These are phyloP conservation scores for Vimba vimba DNA, from an alignment of 2,113 vertebrate genomes.

Conservation along the genomic window DNA sequence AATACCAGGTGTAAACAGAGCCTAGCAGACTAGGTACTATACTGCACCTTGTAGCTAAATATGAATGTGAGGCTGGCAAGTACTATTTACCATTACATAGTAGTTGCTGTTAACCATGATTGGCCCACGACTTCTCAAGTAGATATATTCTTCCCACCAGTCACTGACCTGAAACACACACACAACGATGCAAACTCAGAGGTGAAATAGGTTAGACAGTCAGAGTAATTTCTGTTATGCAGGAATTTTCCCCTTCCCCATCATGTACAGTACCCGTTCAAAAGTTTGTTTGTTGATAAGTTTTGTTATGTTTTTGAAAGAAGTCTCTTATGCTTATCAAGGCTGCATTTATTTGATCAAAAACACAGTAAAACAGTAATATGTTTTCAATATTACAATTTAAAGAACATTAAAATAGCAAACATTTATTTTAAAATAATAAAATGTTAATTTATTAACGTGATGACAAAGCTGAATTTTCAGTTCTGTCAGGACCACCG, in stretches of 20 bases:
- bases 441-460: too few species aligned
- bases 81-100: slow-evolving; percentile 54
- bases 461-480: too few species aligned
- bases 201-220: neutral
- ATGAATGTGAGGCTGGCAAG: neutral
- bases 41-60: neutral
- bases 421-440: too few species aligned
- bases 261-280: neutral
- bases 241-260: neutral
- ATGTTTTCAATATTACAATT: too few species aligned
- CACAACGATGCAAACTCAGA: neutral
- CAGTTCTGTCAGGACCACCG: too few species aligned
- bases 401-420: too few species aligned
- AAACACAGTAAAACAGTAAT: too few species aligned
- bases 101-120: slow-evolving; percentile 66
- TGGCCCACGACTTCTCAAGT: slow-evolving; percentile 58
- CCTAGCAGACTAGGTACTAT: neutral
- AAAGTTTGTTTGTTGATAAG: too few species aligned
- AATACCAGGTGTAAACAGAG: too few species aligned
- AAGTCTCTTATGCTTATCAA: too few species aligned
- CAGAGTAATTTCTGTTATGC: neutral
- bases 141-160: slow-evolving; percentile 63
- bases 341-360: too few species aligned
- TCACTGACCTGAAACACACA: slow-evolving; percentile 56
- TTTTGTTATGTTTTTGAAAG: too few species aligned